phyloP scores from a whole-genome alignment of 2,113 vertebrate species.

The Nannobrachium achirus region DNA sequence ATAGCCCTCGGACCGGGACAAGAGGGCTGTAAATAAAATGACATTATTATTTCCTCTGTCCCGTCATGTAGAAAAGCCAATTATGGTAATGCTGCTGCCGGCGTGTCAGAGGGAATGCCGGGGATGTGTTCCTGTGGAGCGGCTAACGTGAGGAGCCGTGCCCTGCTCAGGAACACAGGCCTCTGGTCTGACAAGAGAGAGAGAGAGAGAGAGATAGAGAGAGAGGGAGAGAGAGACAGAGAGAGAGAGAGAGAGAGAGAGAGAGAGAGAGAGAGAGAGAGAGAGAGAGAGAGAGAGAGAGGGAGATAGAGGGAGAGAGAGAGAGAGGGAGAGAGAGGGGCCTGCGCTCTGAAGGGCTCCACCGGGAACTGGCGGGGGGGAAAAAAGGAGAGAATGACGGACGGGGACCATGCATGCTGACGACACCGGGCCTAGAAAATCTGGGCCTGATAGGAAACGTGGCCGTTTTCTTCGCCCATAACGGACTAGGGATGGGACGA shows the following conservation, averaged over 20 bases:
- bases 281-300: constrained; percentile 1
- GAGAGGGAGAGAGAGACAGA: not conserved
- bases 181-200: constrained; percentile 69
- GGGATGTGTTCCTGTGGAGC: constrained; percentile 77
- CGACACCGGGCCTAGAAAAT: constrained; percentile 43
- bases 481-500: too few relatives aligned
- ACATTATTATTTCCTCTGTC: constrained; percentile 99
- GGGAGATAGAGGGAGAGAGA: not conserved
- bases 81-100: constrained; percentile 98
- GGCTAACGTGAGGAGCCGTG: constrained; percentile 79
- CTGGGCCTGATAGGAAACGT: constrained; percentile 17
- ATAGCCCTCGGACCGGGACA: constrained; percentile 75
- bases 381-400: constrained; percentile 21
- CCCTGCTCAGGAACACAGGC: constrained; percentile 73
- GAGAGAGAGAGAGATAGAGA: constrained; percentile 46
- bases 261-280: constrained; percentile 1
- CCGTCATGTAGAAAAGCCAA: constrained; percentile 99
- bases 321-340: not conserved
- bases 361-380: not conserved
- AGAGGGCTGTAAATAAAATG: constrained; percentile 99
- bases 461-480: too few relatives aligned
- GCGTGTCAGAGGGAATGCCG: constrained; percentile 98
- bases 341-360: not conserved
- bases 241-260: constrained; percentile 5
- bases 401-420: constrained; percentile 33